Conservation (phyloP, 2,797 vertebrate genomes). For the Anguilla megastoma region DNA sequence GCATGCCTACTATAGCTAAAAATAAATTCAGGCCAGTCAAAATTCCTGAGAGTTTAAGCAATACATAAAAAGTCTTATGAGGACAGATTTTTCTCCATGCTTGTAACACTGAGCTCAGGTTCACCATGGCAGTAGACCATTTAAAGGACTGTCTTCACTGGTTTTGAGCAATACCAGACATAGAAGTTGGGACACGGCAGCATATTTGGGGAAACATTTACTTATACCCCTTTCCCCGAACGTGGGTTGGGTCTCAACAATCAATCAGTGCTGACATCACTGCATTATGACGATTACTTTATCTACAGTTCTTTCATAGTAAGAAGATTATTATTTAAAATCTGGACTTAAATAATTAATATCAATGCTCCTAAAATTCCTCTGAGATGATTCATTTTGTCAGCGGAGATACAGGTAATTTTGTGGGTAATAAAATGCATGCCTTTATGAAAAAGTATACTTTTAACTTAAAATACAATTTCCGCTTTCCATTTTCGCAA, state of each 20-base stretch:
- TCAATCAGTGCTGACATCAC: not conserved
- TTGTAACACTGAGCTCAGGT: not conserved
- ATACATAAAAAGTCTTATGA: not conserved
- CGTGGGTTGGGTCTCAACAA: not conserved
- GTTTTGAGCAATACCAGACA: not conserved
- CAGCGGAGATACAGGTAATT: conserved; percentile 17
- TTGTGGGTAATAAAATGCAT: conserved; percentile 19
- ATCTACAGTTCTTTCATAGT: not conserved
- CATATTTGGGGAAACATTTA: not conserved
- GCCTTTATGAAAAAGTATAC: not conserved
- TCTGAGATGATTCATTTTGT: conserved; percentile 14
- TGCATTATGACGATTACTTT: not conserved
- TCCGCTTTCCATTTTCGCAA: conserved; percentile 12
- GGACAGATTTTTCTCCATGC: not conserved
- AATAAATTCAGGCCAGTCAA: not conserved
- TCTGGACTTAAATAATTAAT: conserved; percentile 16
- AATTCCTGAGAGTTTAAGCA: not conserved
- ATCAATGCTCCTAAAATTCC: conserved; percentile 32
- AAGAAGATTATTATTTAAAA: conserved; percentile 2
- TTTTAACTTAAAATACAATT: not conserved
- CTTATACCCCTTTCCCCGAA: not conserved
- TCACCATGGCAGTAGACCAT: not conserved
- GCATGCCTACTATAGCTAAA: not conserved
- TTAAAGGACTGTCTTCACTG: not conserved
- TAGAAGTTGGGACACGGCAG: not conserved